phyloP scores from a whole-genome alignment of 2,888 invertebrate genomes.

The Macrosoma leucophasiata region DNA sequence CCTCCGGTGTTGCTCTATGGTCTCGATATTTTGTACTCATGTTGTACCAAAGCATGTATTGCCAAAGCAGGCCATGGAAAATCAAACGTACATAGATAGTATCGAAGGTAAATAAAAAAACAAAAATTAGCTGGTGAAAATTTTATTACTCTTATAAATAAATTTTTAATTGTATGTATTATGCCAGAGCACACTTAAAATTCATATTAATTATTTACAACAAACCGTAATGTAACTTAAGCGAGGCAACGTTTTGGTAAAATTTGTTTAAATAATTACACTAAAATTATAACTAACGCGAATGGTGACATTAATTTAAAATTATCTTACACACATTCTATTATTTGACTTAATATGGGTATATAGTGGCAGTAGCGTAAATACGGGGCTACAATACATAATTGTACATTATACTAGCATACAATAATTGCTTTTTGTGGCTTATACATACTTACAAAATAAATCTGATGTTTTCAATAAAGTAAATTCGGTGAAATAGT shows the following conservation, averaged over 20 bases:
- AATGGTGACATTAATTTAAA: conserved; percentile 18
- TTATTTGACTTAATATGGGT: conserved; percentile 9
- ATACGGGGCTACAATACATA: too few species aligned
- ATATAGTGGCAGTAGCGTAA: conserved; percentile 15
- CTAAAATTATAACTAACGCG: conserved; percentile 34
- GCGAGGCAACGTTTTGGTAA: conserved; percentile 75
- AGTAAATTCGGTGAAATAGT: too few species aligned
- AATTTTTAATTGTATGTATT: conserved; percentile 47
- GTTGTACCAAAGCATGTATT: too few species aligned
- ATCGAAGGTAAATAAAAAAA: too few species aligned
- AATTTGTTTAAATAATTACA: conserved; percentile 61
- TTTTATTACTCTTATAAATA: conserved; percentile 51
- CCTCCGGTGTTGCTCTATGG: too few species aligned
- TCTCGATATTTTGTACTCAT: too few species aligned
- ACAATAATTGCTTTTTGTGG: conserved; percentile 47
- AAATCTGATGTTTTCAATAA: too few species aligned
- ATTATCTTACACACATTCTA: too few species aligned
- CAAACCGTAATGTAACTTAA: conserved; percentile 60
- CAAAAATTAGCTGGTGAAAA: conserved; percentile 57
- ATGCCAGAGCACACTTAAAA: conserved; percentile 65
- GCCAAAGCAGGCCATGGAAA: too few species aligned
- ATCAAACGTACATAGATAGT: too few species aligned
- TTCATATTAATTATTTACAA: conserved; percentile 55
- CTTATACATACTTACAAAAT: too few species aligned
- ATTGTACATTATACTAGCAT: conserved; percentile 57